Evolutionary conservation across 2,797 vertebrate genomes (phyloP).

Genomic region (Danio tinwini): DNA sequence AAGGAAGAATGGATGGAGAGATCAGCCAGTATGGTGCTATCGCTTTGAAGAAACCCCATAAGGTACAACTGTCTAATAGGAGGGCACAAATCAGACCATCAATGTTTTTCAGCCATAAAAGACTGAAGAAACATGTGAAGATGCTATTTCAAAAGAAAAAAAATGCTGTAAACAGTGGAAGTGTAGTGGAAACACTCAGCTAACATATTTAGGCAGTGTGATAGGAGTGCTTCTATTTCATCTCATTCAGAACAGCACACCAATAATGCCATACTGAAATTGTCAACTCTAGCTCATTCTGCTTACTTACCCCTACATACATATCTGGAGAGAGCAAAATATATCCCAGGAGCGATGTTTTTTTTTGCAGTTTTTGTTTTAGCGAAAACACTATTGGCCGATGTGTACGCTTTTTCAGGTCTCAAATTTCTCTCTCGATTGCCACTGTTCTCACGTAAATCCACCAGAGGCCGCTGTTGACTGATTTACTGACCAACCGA

Average conservation of each 20-base stretch:
- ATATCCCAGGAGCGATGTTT: too few relatives aligned
- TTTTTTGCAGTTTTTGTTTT: too few relatives aligned
- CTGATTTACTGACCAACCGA: too few relatives aligned
- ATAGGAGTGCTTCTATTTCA: background rate
- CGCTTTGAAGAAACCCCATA: slow-evolving; percentile 37
- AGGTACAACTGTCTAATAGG: slow-evolving; percentile 34
- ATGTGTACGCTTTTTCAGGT: too few relatives aligned
- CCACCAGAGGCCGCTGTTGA: too few relatives aligned
- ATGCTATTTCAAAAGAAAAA: background rate
- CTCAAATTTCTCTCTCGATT: too few relatives aligned
- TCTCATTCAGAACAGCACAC: background rate
- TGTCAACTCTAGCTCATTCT: background rate
- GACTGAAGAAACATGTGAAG: background rate
- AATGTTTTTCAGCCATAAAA: slow-evolving; percentile 18
- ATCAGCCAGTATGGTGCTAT: slow-evolving; percentile 40
- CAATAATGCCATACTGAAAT: background rate
- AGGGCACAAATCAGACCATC: slow-evolving; percentile 30
- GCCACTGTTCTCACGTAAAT: too few relatives aligned
- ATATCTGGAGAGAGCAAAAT: too few relatives aligned
- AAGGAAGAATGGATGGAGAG: slow-evolving; percentile 64
- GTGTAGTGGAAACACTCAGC: background rate
- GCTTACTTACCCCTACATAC: too few relatives aligned
- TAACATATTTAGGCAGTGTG: background rate
- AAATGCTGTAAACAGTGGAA: background rate
- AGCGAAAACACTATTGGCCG: too few relatives aligned